These are phyloP conservation scores for Euura lappo DNA, from an alignment of 1,140 invertebrate genomes.

Conservation along the genomic window DNA sequence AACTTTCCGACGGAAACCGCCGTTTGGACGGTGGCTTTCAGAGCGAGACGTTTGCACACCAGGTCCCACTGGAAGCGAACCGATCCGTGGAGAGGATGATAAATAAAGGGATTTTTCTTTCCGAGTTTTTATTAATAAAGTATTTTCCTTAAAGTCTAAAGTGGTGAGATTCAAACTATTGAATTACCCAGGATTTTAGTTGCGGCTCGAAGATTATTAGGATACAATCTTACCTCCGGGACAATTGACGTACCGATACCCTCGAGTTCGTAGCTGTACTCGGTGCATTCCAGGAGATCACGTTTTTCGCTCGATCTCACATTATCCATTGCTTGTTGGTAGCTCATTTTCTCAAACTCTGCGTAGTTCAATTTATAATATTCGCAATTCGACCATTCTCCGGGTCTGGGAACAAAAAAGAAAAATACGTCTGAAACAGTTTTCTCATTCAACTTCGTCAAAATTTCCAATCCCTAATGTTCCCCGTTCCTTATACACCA, in stretches of 20 bases:
- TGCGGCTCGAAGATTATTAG: neutral
- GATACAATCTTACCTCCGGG: constrained; percentile 35
- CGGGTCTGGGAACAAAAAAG: constrained; percentile 10
- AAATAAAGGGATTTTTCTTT: neutral
- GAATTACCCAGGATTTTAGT: neutral
- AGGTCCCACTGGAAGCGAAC: constrained; percentile 54
- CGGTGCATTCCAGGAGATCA: constrained; percentile 40
- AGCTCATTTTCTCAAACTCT: constrained; percentile 44
- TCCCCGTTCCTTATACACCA: too few species aligned
- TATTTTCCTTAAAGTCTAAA: neutral
- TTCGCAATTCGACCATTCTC: constrained; percentile 21
- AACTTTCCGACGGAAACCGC: constrained; percentile 59
- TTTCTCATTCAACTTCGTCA: too few species aligned
- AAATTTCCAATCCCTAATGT: too few species aligned
- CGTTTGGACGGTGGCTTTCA: constrained; percentile 55
- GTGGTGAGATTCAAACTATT: neutral
- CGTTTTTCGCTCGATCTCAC: constrained; percentile 33
- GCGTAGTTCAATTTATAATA: constrained; percentile 52
- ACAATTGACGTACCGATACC: constrained; percentile 49
- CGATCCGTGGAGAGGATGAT: neutral
- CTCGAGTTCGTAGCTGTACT: constrained; percentile 41
- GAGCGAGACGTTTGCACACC: constrained; percentile 51
- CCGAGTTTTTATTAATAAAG: neutral
- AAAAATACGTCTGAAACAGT: too few species aligned
- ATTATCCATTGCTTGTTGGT: constrained; percentile 42